Evolutionary conservation across 2,113 vertebrate species (phyloP), one percentile per base, ranked within the genome.

Genomic region (Bagarius yarrelli): DNA sequence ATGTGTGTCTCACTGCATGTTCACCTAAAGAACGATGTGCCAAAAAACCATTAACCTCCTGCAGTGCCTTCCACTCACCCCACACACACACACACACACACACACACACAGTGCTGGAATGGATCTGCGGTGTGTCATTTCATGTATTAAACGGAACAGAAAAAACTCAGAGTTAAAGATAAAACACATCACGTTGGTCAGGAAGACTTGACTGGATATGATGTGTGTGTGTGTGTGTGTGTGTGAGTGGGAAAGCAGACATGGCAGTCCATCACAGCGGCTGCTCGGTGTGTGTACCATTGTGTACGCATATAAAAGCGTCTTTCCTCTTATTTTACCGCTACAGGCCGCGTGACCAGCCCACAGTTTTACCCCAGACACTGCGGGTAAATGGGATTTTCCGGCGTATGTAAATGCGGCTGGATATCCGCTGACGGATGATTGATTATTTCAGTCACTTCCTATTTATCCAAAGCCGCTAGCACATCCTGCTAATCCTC

Each of bases 101-200:
- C 67, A 83, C 69, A 34, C 69, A 78, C 52, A 80, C 60, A 82
- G n/a, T n/a, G n/a, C n/a, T n/a, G n/a, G 47, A 36, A 72, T 56
- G 73, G 70, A 79, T 76, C 76, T 53, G 52, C 30, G 69, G 57
- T 76, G 74, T 36, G 12, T 56, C 47, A 82, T 84, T 86, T 83
- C 85, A 86, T 76, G 61, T 72, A 56, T 81, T 61, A 86, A 83
- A 83, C 82, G 19, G 81, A 30, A 76, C 79, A 64, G 79, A 71
- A 83, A 47, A 47, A 47, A 11, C 9, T 47, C 5, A 47, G 44
- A 40, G 44, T 47, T 47, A 47, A 72, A 71, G 11, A 12, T 16
- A 0, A 70, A 73, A 55, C 1, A 3, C 25, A 21, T 72, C 70
- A 25, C 19, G 5, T 27, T 23, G 18, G 70, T 55, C 25, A 8